Conservation (phyloP, 1,140 invertebrate species). For the Pteromalus puparum region DNA sequence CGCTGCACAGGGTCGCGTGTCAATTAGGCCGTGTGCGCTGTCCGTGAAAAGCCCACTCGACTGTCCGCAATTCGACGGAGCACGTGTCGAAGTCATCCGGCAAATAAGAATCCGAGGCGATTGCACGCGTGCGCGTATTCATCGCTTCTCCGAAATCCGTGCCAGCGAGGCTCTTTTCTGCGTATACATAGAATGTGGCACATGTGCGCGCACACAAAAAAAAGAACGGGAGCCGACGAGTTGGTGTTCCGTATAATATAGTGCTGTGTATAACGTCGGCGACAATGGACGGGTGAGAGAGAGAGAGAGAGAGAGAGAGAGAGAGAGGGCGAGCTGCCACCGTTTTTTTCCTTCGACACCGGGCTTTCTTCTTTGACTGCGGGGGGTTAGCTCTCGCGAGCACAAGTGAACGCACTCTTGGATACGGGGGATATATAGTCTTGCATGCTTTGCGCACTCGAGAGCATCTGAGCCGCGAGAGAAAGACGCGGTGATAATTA, state of each 20-base stretch:
- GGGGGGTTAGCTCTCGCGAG: neutral
- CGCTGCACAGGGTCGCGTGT: slow-evolving; percentile 53
- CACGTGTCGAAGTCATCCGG: slow-evolving; percentile 54
- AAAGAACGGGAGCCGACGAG: neutral
- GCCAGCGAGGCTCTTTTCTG: slow-evolving; percentile 8
- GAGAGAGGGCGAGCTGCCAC: neutral
- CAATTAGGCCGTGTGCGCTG: slow-evolving; percentile 59
- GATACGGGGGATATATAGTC: too few relatives aligned
- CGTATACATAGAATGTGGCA: neutral
- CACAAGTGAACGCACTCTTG: neutral
- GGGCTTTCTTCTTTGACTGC: neutral
- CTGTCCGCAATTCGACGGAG: slow-evolving; percentile 37
- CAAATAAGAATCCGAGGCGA: slow-evolving; percentile 51
- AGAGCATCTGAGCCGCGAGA: too few relatives aligned
- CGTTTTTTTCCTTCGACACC: neutral
- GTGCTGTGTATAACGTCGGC: neutral
- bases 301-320: neutral
- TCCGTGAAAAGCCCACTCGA: slow-evolving; percentile 45
- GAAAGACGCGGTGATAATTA: too few relatives aligned
- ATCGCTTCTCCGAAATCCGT: slow-evolving; percentile 45
- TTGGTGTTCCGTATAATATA: slow-evolving; percentile 18
- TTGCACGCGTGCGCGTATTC: slow-evolving; percentile 40
- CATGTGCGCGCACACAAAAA: slow-evolving; percentile 19
- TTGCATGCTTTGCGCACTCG: too few relatives aligned
- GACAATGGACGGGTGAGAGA: neutral